Percentiles rank a stretch among this genome's conserved stretches.
Conservation (phyloP, 1,140 invertebrate genomes). For the Eueides isabella region DNA sequence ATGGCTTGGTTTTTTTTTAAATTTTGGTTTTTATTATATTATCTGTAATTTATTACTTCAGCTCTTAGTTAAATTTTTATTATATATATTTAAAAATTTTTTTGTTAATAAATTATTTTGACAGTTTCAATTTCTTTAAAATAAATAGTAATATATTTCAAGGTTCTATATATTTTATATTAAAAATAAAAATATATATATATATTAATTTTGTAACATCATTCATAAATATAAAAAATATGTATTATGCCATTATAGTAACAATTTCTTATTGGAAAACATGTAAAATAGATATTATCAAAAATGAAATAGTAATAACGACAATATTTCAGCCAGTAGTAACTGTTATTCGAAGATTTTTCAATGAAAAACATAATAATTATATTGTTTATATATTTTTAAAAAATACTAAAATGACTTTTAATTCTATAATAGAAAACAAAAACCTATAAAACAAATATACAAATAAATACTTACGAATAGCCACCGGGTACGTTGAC, state of each 20-base stretch:
- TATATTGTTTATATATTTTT: background rate
- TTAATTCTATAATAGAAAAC: too few species aligned
- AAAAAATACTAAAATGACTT: background rate
- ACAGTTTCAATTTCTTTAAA: too few species aligned
- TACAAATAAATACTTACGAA: constrained; percentile 55
- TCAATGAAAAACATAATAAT: background rate
- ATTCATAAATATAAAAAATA: background rate
- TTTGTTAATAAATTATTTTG: background rate
- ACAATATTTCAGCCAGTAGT: background rate
- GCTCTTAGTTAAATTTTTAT: background rate
- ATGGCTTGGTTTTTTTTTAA: background rate
- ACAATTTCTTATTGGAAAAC: constrained; percentile 1
- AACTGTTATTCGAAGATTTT: too few species aligned
- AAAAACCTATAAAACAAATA: constrained; percentile 1
- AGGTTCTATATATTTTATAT: too few species aligned
- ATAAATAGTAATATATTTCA: background rate
- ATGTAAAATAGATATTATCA: background rate
- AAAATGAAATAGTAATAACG: background rate
- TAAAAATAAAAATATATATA: too few species aligned
- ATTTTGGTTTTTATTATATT: constrained; percentile 1
- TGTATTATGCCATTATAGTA: background rate
- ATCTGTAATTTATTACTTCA: background rate
- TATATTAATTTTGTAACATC: background rate
- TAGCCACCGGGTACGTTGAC: constrained; percentile 53
- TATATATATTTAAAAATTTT: background rate